Evolutionary conservation across 2,113 vertebrate species (phyloP).

Genomic region (Poecilia latipinna): DNA sequence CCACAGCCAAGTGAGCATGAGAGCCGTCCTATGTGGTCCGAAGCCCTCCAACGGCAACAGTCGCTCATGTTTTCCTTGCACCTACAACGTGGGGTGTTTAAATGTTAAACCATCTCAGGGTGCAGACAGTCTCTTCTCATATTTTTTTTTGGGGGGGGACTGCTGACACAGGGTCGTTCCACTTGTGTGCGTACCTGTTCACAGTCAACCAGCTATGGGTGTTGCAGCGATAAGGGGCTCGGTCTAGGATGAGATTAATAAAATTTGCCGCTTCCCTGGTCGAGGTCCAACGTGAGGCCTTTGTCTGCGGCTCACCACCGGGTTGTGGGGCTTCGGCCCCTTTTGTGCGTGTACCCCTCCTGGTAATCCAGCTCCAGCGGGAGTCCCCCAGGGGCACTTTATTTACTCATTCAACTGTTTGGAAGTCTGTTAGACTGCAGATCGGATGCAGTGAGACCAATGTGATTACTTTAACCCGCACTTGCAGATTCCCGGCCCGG

Average conservation of each 20-base stretch:
- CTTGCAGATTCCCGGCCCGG: conserved; percentile 81
- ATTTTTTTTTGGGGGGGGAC: neutral
- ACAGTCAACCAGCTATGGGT: conserved; percentile 27
- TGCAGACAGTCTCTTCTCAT: neutral
- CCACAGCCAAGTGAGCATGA: conserved; percentile 82
- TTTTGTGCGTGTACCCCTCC: conserved; percentile 84
- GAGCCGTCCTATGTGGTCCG: conserved; percentile 79
- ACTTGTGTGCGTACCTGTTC: conserved; percentile 6
- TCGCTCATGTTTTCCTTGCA: conserved; percentile 11
- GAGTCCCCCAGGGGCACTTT: conserved; percentile 85
- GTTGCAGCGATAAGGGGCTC: conserved; percentile 38
- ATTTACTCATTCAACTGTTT: conserved; percentile 89
- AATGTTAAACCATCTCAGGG: conserved; percentile 19
- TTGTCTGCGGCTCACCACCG: conserved; percentile 68
- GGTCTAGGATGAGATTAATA: conserved; percentile 74
- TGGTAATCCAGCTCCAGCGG: conserved; percentile 87
- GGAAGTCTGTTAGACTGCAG: conserved; percentile 88
- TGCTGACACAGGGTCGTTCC: neutral
- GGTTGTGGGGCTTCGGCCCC: conserved; percentile 82
- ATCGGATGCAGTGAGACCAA: conserved; percentile 88
- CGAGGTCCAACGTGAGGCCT: conserved; percentile 70
- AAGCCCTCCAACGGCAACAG: conserved; percentile 45
- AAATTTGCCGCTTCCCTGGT: conserved; percentile 67
- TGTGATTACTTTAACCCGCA: conserved; percentile 85
- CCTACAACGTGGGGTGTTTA: conserved; percentile 22